Percentiles rank a stretch among this genome's conserved stretches.
phyloP scores from a whole-genome alignment of 1,140 invertebrate genomes.

The Trissolcus basalis region DNA sequence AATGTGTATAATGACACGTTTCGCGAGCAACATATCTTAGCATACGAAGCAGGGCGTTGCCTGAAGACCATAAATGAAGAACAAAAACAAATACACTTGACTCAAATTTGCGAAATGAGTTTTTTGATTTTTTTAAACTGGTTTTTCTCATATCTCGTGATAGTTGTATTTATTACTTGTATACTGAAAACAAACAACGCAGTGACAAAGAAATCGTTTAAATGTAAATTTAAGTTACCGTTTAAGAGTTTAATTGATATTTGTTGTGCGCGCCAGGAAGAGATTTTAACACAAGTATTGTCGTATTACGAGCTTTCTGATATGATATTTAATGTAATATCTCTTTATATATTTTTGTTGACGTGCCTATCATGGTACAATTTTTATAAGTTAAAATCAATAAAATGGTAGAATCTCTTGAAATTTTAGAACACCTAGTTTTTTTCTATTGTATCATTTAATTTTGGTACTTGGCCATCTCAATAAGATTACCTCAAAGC shows the following conservation, averaged over 20 bases:
- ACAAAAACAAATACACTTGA: conserved; percentile 9
- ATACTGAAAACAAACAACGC: conserved; percentile 9
- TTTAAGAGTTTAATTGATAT: conserved; percentile 41
- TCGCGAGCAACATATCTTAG: conserved; percentile 75
- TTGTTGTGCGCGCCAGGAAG: conserved; percentile 38
- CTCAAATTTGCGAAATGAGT: conserved; percentile 14
- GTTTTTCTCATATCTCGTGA: conserved; percentile 22
- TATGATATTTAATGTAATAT: conserved; percentile 45
- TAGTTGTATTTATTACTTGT: conserved; percentile 35
- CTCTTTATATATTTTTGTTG: conserved; percentile 53
- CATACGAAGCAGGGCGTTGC: conserved; percentile 67
- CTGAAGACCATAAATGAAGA: conserved; percentile 32
- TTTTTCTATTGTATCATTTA: conserved; percentile 23
- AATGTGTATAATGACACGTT: conserved; percentile 70
- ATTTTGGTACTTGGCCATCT: not conserved
- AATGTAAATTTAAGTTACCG: conserved; percentile 37
- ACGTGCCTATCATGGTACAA: conserved; percentile 28
- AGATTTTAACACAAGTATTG: conserved; percentile 44
- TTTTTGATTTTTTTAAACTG: conserved; percentile 17
- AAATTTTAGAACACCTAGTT: conserved; percentile 4
- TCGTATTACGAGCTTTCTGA: conserved; percentile 43
- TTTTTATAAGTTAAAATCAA: conserved; percentile 47
- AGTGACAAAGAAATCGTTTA: conserved; percentile 13
- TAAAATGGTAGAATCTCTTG: conserved; percentile 46
- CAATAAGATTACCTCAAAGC: not conserved